phyloP scores from a whole-genome alignment of 2,797 vertebrate genomes.

The Parauchenoglanis punctatus region DNA sequence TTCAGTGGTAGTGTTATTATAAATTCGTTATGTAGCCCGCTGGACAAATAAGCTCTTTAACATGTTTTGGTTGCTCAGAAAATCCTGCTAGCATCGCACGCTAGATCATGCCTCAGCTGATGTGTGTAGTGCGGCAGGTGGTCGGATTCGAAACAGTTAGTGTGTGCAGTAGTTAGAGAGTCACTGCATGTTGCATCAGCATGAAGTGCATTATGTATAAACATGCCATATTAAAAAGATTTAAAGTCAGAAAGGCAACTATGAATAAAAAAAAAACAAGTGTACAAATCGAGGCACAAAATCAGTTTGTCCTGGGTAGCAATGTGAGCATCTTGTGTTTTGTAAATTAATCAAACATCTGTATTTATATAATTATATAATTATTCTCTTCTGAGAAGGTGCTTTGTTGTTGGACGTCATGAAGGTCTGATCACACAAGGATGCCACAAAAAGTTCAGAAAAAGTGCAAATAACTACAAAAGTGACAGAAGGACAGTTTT shows the following conservation, averaged over 20 bases:
- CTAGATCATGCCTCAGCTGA: background rate
- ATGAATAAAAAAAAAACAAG: too few species aligned
- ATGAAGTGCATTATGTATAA: background rate
- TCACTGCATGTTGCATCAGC: background rate
- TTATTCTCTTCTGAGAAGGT: background rate
- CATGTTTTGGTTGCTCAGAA: background rate
- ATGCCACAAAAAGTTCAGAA: background rate
- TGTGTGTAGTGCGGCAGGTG: background rate
- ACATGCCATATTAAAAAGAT: background rate
- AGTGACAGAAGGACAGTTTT: background rate
- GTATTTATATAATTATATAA: background rate
- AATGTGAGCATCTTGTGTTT: background rate
- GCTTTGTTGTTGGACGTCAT: background rate
- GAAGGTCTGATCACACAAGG: background rate
- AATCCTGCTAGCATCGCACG: background rate
- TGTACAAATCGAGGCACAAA: background rate
- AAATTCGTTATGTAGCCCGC: background rate
- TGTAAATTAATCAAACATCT: background rate
- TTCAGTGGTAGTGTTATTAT: background rate
- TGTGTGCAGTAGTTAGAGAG: background rate
- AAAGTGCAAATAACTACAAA: background rate
- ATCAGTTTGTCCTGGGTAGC: background rate
- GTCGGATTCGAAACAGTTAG: background rate
- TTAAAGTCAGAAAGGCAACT: background rate
- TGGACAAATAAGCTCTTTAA: background rate